phyloP scores from a whole-genome alignment of 2,888 invertebrate genomes.

The Pseudococcus longispinus region DNA sequence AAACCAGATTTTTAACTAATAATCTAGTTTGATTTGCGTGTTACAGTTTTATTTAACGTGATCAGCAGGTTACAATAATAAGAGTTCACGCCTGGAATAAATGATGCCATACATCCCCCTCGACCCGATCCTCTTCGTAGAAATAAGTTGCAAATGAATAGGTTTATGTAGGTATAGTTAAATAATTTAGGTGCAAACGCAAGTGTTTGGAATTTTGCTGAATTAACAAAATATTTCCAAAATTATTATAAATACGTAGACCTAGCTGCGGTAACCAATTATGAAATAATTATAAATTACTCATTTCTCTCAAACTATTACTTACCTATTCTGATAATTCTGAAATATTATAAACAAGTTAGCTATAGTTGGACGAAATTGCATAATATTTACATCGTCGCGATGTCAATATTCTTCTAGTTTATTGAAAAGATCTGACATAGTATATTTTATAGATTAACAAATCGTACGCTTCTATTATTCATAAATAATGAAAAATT shows the following conservation, averaged over 20 bases:
- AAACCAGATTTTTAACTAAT: constrained; percentile 5
- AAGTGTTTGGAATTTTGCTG: background rate
- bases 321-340: background rate
- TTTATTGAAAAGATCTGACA: constrained; percentile 11
- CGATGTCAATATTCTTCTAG: background rate
- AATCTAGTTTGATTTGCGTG: constrained; percentile 27
- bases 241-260: background rate
- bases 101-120: background rate
- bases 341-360: background rate
- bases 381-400: background rate
- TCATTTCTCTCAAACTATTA: background rate
- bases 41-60: background rate
- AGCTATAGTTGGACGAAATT: background rate
- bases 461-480: constrained; percentile 30
- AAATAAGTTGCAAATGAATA: background rate
- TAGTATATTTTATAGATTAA: constrained; percentile 20
- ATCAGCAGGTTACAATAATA: background rate
- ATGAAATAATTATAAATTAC: background rate
- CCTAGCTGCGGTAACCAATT: background rate
- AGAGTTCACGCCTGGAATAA: background rate
- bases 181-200: background rate
- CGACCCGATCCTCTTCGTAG: background rate
- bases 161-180: background rate
- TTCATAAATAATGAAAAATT: constrained; percentile 45
- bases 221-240: background rate